Evolutionary conservation across 2,113 vertebrate species (phyloP), one percentile per base, ranked within the genome.

Genomic region (Electrona antarctica): DNA sequence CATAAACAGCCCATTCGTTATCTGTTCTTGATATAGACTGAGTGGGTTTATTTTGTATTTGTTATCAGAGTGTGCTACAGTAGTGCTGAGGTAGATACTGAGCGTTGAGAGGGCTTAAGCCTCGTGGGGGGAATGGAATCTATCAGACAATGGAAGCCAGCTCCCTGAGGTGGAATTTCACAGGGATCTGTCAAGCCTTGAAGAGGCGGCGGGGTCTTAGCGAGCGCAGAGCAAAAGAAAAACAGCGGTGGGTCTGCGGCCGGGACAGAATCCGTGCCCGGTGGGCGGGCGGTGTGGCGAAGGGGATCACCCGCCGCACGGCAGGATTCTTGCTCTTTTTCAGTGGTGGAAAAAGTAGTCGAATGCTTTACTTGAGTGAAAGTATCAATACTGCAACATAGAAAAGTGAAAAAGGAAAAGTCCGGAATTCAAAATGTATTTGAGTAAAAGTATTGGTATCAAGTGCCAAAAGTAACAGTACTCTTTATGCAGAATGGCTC

Each of bases 161-260:
- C 52, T 56, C 15, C 52, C 11, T 68, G 48, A 66, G 69, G 59
- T 47, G 65, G 50, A 72, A 77, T 71, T 60, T 45, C 55, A 46
- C 41, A 41, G 54, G 9, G 47, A 54, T 67, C 56, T 51, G 50
- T 68, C n/a, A 54, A 41, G 52, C 28, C 52, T 60, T 56, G 58
- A 7, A 8, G 58, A 41, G 33, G 61, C 72, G 28, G 33, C 48
- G 15, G 8, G 28, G 15, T 49, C 21, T 62, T 6, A 56, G 45
- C 33, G 2, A 7, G 14, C 28, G 11, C 62, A 48, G 48, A 57
- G 12, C 61, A 50, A 76, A 70, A 76, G 62, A 41, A 70, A 74
- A 73, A 64, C 66, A 74, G 15, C n/a, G 52, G 60, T 48, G 10
- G 21, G 46, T 28, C n/a, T 60, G 58, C 5, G 14, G 33, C 8